Evolutionary conservation across 2,888 invertebrate genomes (phyloP), one percentile per base, ranked within the genome.

Genomic region (Eustalomyia histrio): DNA sequence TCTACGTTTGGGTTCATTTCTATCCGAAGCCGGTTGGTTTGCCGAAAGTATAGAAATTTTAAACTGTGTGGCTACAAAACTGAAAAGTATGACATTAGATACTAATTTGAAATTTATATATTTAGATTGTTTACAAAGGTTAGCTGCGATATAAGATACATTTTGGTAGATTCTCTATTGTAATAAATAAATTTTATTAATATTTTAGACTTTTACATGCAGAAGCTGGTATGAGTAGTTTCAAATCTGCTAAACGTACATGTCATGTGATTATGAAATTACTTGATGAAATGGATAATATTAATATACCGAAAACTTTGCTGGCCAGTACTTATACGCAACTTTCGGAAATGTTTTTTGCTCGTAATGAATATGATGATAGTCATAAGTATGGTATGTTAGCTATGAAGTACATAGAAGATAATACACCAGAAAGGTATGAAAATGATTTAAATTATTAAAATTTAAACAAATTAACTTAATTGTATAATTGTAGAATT

Each of bases 11-110:
- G 96, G 95, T 76, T 93, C 93, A 80, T 98, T 98, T 91, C 93
- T 97, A 5, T 95, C 95, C 88, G 97, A 97, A 88, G 96, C 96
- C 0, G 97, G 97, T 0, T 97, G 97, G 96, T 95, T 95, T 89
- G 92, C 92, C 83, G 95, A 96, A 87, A 95, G 96, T 82, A 94
- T 95, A 87, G 92, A 92, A 57, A 94, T 97, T 69, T 91, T 97
- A 83, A 89, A 93, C 52, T 91, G 93, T 10, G 95, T 95, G 85
- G 93, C 94, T 80, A 91, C 92, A 83, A 90, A 96, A 68, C 94
- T 95, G 88, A 90, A 92, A 79, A 88, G 89, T 9, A 91, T 92
- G 84, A 91, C 92, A 18, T 91, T 92, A 84, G 92, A 92, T 73
- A 91, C 92, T 0, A 90, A 93, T 81, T 92, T 93, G 85, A 92